Evolutionary conservation across 2,113 vertebrate species (phyloP).

Genomic region (Puffinus mauretanicus): DNA sequence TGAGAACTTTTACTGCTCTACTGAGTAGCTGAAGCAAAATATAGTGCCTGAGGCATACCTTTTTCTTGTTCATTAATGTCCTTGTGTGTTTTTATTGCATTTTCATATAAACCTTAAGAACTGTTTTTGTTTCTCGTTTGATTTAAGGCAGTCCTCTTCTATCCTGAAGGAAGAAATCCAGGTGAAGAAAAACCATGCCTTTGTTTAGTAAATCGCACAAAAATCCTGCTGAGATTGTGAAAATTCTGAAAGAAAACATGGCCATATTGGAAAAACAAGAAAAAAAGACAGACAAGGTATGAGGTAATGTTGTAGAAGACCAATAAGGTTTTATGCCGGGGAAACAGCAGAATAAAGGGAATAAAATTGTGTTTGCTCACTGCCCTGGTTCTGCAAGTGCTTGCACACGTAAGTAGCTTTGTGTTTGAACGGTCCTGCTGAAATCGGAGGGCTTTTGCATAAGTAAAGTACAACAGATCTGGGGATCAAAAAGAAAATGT

Average conservation of each 20-base stretch:
- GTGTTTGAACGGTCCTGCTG: not conserved
- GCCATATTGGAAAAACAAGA: conserved; percentile 93
- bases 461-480: not conserved
- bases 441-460: not conserved
- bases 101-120: not conserved
- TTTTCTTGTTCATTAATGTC: not conserved
- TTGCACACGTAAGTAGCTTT: not conserved
- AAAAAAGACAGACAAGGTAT: conserved; percentile 96
- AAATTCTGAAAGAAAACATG: conserved; percentile 91
- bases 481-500: not conserved
- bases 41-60: not conserved
- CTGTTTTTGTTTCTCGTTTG: conserved; percentile 26
- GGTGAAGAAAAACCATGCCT: conserved; percentile 81
- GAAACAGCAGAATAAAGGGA: not conserved
- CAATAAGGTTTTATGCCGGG: not conserved
- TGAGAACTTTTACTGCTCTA: not conserved
- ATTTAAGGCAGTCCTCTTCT: conserved; percentile 60
- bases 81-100: not conserved
- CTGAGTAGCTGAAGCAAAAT: not conserved
- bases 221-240: conserved; percentile 93
- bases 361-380: not conserved
- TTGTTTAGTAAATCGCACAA: conserved; percentile 97
- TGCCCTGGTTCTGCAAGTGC: not conserved
- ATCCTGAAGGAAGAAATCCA: conserved; percentile 58
- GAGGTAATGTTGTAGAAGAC: not conserved